These are phyloP conservation scores for Xenentodon cancila DNA, from an alignment of 2,797 vertebrate genomes.

Conservation along the genomic window DNA sequence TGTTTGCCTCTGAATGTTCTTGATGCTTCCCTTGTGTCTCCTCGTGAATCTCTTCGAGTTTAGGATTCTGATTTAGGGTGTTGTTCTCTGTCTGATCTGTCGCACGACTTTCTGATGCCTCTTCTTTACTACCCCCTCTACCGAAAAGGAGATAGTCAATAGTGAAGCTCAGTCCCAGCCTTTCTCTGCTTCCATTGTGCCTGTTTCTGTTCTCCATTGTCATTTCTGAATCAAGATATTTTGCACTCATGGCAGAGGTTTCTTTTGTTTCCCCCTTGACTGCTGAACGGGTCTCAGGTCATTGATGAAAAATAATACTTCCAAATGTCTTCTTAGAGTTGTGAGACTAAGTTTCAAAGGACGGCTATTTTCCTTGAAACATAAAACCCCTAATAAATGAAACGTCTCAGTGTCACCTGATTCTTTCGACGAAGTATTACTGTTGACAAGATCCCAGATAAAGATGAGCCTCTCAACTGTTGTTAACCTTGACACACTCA, in stretches of 20 bases:
- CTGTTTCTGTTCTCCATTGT: conserved; percentile 68
- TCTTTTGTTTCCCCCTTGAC: conserved; percentile 30
- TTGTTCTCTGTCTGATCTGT: conserved; percentile 39
- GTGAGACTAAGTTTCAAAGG: conserved; percentile 43
- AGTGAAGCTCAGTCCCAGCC: conserved; percentile 82
- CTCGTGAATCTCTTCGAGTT: conserved; percentile 41
- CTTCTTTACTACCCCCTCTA: conserved; percentile 68
- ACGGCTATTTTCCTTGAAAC: conserved; percentile 29
- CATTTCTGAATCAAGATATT: conserved; percentile 51
- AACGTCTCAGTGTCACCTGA: conserved; percentile 19
- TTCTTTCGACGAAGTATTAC: conserved; percentile 49
- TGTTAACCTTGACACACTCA: conserved; percentile 69
- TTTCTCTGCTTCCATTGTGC: conserved; percentile 57
- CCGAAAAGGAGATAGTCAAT: conserved; percentile 85
- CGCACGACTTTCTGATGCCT: conserved; percentile 46
- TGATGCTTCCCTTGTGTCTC: conserved; percentile 39
- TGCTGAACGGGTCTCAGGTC: conserved; percentile 16
- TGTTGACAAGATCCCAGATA: conserved; percentile 74
- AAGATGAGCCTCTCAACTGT: conserved; percentile 79
- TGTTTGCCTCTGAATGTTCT: conserved; percentile 45
- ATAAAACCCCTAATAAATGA: conserved; percentile 32
- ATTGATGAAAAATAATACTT: conserved; percentile 33
- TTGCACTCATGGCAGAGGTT: conserved; percentile 54
- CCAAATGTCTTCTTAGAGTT: conserved; percentile 31
- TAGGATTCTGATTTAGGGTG: conserved; percentile 50